phyloP scores from a whole-genome alignment of 2,113 vertebrate species.

The Glaucomys volans region DNA sequence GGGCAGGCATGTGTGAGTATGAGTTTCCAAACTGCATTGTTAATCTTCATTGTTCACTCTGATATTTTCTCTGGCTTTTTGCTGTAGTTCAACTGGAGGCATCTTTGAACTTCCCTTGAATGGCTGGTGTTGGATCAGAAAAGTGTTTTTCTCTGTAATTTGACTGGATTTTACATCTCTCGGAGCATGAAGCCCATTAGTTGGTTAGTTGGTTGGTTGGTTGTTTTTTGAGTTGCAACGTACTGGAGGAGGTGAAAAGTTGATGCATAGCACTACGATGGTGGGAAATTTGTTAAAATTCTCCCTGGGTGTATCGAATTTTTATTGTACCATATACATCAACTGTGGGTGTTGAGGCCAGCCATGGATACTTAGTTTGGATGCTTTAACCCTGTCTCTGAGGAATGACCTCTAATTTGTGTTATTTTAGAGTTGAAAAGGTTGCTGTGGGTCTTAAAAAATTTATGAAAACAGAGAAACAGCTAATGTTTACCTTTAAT shows the following conservation, averaged over 20 bases:
- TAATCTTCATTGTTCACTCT: neutral
- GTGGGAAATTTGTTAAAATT: neutral
- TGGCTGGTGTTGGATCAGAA: neutral
- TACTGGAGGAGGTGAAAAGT: neutral
- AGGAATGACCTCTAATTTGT: slow-evolving; percentile 10
- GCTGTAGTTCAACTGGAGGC: neutral
- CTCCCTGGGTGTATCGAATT: neutral
- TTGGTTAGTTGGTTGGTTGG: neutral
- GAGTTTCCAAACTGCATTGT: neutral
- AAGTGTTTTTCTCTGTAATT: neutral
- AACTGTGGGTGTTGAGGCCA: neutral
- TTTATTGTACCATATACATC: neutral
- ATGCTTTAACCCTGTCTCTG: neutral
- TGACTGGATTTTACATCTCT: neutral
- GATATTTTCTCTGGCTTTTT: neutral
- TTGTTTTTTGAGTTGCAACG: neutral
- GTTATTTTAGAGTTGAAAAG: neutral
- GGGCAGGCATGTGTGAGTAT: slow-evolving; percentile 70
- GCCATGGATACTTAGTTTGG: neutral
- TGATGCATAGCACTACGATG: neutral
- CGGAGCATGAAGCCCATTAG: neutral
- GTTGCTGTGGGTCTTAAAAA: neutral
- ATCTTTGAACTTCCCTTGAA: neutral
- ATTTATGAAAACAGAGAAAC: neutral
- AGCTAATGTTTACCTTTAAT: neutral